A percentile compares a stretch with the other conserved stretches of the same genome.
phyloP scores from a whole-genome alignment of 2,797 vertebrate genomes.

The Myotis myotis region DNA sequence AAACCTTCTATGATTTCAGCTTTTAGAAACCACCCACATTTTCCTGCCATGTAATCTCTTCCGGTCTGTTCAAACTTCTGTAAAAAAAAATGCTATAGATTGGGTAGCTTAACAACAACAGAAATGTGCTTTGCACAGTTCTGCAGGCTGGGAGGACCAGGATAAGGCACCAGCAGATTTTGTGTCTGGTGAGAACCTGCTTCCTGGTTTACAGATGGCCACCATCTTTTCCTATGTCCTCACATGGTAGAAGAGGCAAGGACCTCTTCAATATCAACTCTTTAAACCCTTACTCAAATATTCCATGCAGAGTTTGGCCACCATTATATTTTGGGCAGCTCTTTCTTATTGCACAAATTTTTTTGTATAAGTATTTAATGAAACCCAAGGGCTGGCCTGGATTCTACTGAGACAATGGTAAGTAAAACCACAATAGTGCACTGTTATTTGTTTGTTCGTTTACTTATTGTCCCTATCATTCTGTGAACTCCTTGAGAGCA shows the following conservation, averaged over 20 bases:
- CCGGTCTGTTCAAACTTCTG: background rate
- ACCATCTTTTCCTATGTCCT: background rate
- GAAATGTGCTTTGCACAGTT: background rate
- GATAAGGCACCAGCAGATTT: background rate
- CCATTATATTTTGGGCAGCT: background rate
- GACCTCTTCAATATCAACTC: background rate
- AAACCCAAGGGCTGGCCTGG: background rate
- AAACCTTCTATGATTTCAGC: background rate
- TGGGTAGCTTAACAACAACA: background rate
- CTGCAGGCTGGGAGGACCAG: background rate
- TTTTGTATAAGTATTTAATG: background rate
- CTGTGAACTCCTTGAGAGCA: background rate
- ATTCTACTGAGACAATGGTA: background rate
- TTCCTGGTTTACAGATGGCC: background rate
- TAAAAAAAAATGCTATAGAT: background rate
- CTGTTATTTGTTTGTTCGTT: background rate
- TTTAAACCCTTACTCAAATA: background rate
- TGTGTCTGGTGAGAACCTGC: background rate
- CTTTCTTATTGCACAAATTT: background rate
- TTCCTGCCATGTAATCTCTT: background rate
- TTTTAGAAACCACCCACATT: slow-evolving; percentile 36
- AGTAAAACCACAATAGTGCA: background rate
- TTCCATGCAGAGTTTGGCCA: background rate
- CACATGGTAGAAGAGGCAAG: background rate
- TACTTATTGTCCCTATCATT: background rate